Evolutionary conservation across 2,888 invertebrate genomes (phyloP), one percentile per base, ranked within the genome.

Genomic region (Polydrusus tereticollis): DNA sequence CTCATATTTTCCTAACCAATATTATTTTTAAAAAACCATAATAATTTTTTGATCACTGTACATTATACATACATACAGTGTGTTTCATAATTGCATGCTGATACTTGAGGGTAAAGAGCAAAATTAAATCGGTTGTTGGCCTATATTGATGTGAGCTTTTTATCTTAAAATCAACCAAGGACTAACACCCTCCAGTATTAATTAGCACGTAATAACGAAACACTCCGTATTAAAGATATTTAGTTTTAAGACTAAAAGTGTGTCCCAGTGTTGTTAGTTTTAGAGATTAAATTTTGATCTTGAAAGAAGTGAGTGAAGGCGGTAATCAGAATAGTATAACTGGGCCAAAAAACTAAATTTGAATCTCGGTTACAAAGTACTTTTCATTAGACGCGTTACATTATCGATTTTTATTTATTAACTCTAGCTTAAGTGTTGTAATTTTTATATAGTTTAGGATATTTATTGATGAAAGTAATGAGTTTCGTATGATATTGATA

Each of bases 331-430:
- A 65, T 69, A 74, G 64, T 73, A 38, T 63, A 57, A 63, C 68
- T 73, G 74, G 73, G 43, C 62, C 66, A 72, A 76, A 72, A 76
- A 66, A 62, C 6, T n/a, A n/a, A n/a, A n/a, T n/a, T 63, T 72
- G 74, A 78, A 77, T 79, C 76, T 78, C 78, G 77, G 77, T 76
- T 77, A 78, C 78, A 79, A 63, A 77, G 77, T 77, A 78, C 72
- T 71, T 63, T 38, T 29, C 72, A 68, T 71, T 75, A 67, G 71
- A 52, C 68, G 72, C 45, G 65, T 72, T 66, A 75, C 60, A 76
- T 65, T 72, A 73, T 75, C 70, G 68, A 66, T 65, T 67, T 63
- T 58, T 62, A 69, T 75, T 71, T 71, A 70, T 70, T 70, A 71
- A 71, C 60, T 52, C n/a, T 71, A 71, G 60, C 38, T 8, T 71